Base-by-base conservation (phyloP, 2,797 vertebrate genomes). In the Platalea minor region DNA sequence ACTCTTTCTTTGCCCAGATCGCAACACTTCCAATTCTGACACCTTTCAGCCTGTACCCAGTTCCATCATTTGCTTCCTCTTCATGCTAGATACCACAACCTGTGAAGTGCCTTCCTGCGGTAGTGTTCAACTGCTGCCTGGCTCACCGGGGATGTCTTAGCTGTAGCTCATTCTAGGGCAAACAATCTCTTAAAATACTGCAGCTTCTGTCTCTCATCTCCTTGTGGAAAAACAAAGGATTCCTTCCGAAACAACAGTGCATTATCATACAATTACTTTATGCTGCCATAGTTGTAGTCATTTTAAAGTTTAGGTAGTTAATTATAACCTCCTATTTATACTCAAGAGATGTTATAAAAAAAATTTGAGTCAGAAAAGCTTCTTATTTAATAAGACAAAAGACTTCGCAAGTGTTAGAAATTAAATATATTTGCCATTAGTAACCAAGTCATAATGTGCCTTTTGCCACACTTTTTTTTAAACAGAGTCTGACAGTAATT, bases 401-500 rank as follows among this genome's bases (percentile, higher is more conserved):
- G 6, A 35, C 13, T 73, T 78, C 2, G 5, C 29, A 67, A 75
- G 31, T 65, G 12, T 81, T 69, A 59, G 24, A 83, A 74, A n/a
- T 56, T 46, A 8, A 65, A 57, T 25, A 3, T 70, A 24, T 29
- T 87, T 93, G 50, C 63, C 56, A 35, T 57, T 96, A 72, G 26
- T 94, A 93, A 83, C 50, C 54, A 84, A 74, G 86, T 97, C 74
- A 65, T 98, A 97, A 97, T 77, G 79, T 97, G 83, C 75, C 70
- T 95, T 96, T 97, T 76, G 91, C 96, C 92, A 94, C 91, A n/a
- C 82, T 97, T 98, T 91, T 80, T 91, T 92, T 94, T 54, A 41
- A 95, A 95, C 97, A 99, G 99, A 99, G 95, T 99, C 99, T 33
- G 99, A 99, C 97, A 99, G 98, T 98, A 99, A 98, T 98, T 98